Conservation (phyloP, 53 echinoderm and acorn worm genomes). For the Apostichopus leukothele region DNA sequence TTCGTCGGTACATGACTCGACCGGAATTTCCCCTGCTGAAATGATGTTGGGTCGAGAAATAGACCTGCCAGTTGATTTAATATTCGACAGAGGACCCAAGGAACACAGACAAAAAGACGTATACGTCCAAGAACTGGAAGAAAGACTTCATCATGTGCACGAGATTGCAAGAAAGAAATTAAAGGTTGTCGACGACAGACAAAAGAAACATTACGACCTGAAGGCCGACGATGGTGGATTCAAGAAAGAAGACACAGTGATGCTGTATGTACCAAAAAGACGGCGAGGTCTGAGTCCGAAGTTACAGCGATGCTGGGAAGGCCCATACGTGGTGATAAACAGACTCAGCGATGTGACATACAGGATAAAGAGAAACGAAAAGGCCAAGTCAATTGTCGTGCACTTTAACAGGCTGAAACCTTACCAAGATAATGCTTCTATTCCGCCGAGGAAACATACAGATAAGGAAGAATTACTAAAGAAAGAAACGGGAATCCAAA, state of each 20-base stretch:
- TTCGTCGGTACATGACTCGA: slow-evolving; percentile 50
- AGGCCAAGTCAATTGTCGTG: slow-evolving; percentile 8
- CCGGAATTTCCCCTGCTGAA: slow-evolving; percentile 44
- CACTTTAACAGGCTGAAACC: slow-evolving; percentile 25
- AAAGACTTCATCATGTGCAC: too few species aligned
- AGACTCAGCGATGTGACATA: slow-evolving; percentile 33
- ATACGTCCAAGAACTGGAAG: too few species aligned
- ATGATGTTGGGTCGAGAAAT: slow-evolving; percentile 59
- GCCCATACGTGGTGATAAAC: slow-evolving; percentile 31
- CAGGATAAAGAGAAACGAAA: slow-evolving; percentile 9
- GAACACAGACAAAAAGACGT: too few species aligned
- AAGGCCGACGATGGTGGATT: not conserved
- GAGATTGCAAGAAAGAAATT: not conserved
- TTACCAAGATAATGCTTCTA: slow-evolving; percentile 6
- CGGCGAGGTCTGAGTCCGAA: slow-evolving; percentile 22
- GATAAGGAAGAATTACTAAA: not conserved
- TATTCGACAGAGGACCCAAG: not conserved
- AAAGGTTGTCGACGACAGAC: not conserved
- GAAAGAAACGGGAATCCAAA: not conserved
- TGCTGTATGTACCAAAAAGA: slow-evolving; percentile 10
- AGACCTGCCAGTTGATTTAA: not conserved
- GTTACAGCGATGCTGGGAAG: slow-evolving; percentile 37
- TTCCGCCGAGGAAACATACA: not conserved
- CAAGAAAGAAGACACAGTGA: not conserved
- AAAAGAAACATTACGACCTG: not conserved